Conservation (phyloP, 2,797 vertebrate genomes). For the Sebastes vulpes region DNA sequence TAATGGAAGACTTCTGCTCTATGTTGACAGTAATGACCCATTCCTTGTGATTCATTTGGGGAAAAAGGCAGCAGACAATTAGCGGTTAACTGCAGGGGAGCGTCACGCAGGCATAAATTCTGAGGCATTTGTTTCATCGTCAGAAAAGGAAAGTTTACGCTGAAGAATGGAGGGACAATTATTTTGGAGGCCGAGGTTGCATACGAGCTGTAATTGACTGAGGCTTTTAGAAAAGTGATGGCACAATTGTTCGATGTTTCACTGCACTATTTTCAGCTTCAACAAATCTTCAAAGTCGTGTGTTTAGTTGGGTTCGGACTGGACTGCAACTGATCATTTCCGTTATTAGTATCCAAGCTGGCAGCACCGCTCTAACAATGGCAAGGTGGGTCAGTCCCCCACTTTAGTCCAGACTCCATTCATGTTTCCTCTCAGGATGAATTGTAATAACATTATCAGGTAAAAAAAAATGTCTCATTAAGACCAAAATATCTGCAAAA, state of each 20-base stretch:
- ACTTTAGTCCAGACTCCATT: not conserved
- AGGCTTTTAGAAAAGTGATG: constrained; percentile 14
- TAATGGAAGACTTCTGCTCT: constrained; percentile 19
- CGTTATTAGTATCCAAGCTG: not conserved
- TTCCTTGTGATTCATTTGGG: constrained; percentile 51
- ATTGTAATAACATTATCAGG: too few species aligned
- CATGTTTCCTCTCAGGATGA: not conserved
- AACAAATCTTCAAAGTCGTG: not conserved
- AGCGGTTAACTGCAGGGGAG: constrained; percentile 25
- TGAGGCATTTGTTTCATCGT: constrained; percentile 19
- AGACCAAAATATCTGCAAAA: too few species aligned
- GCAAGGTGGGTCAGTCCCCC: not conserved
- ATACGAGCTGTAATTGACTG: constrained; percentile 15
- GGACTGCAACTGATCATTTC: not conserved
- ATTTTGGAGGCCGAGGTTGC: not conserved
- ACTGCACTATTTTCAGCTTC: not conserved
- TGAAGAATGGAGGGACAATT: constrained; percentile 25
- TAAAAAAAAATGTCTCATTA: too few species aligned
- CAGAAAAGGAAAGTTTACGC: constrained; percentile 36
- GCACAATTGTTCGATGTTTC: not conserved
- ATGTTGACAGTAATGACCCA: constrained; percentile 49
- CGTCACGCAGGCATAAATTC: constrained; percentile 4
- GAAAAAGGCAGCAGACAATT: constrained; percentile 42
- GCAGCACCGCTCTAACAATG: not conserved
- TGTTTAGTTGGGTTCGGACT: not conserved